Evolutionary conservation across 2,888 invertebrate genomes (phyloP).

Genomic region (Apodemia duryi): DNA sequence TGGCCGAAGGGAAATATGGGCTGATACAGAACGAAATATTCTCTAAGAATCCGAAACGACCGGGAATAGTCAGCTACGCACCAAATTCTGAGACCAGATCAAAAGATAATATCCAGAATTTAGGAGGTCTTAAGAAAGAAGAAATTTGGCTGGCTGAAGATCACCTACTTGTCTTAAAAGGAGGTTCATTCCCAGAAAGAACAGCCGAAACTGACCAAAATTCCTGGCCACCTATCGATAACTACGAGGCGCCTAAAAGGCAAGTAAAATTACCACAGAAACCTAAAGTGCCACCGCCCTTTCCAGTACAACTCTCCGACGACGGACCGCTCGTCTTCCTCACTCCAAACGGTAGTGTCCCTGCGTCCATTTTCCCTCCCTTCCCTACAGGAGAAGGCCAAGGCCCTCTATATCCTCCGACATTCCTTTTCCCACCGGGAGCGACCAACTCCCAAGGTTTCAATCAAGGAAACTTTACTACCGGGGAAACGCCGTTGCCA

Average conservation of each 20-base stretch:
- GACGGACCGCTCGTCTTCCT: conserved; percentile 93
- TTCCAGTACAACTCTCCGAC: conserved; percentile 93
- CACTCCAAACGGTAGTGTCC: conserved; percentile 87
- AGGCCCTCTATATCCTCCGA: conserved; percentile 73
- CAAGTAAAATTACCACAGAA: conserved; percentile 91
- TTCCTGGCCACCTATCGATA: conserved; percentile 90
- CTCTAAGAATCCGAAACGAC: conserved; percentile 83
- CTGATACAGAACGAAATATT: conserved; percentile 92
- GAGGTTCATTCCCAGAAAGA: conserved; percentile 84
- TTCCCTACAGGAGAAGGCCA: conserved; percentile 82
- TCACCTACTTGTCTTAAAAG: conserved; percentile 89
- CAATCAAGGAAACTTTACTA: conserved; percentile 82
- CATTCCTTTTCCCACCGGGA: conserved; percentile 80
- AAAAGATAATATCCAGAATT: conserved; percentile 87
- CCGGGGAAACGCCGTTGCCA: conserved; percentile 83
- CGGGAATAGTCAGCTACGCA: conserved; percentile 90
- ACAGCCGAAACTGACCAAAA: conserved; percentile 64
- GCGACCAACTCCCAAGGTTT: conserved; percentile 77
- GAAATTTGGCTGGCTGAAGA: conserved; percentile 96
- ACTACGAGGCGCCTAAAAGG: conserved; percentile 89
- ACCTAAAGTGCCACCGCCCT: conserved; percentile 94
- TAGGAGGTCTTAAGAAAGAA: conserved; percentile 89
- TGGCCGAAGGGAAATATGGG: conserved; percentile 94
- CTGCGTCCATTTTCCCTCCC: conserved; percentile 83
- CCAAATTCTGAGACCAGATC: conserved; percentile 88